Evolutionary conservation across 1,140 invertebrate genomes (phyloP), one percentile per base, ranked within the genome.

Genomic region (Ptiloglossa arizonensis): DNA sequence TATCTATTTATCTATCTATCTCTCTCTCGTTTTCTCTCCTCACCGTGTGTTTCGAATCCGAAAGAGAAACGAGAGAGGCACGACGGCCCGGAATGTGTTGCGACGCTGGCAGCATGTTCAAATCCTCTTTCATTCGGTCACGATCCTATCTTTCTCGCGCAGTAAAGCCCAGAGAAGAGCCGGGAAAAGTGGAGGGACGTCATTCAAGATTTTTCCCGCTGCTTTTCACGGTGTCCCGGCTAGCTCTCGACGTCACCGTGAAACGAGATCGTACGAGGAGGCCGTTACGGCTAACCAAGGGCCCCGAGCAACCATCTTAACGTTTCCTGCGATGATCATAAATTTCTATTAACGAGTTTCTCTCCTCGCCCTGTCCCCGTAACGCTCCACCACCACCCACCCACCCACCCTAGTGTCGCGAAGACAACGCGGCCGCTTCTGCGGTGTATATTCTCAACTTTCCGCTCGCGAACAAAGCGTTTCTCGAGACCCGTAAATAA

Each of bases 341-440:
- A 88, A 88, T 87, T 59, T 54, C 41, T 85, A 86, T 87, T 86
- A 86, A 87, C 76, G 81, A 82, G 80, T 62, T 67, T 63, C 44
- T n/a, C 44, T n/a, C 81, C 63, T 81, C 68, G 64, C 60, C 59
- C 38, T 17, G 19, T 11, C 35, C 2, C n/a, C 11, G 38, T n/a
- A n/a, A n/a, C n/a, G n/a, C n/a, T n/a, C n/a, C n/a, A n/a, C n/a
- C n/a, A n/a, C n/a, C n/a, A n/a, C n/a, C n/a, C n/a, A n/a, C n/a
- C n/a, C n/a, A n/a, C n/a, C n/a, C n/a, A n/a, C n/a, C n/a, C n/a
- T n/a, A n/a, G n/a, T 27, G 63, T 66, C 62, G 46, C 56, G 48
- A 19, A 50, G 72, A 81, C 70, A 67, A 60, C 56, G n/a, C n/a
- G 29, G 32, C 6, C 2, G 29, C 2, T 69, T 59, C 64, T 24